These are phyloP conservation scores for Moxostoma hubbsi DNA, from an alignment of 2,797 vertebrate genomes.

Conservation along the genomic window DNA sequence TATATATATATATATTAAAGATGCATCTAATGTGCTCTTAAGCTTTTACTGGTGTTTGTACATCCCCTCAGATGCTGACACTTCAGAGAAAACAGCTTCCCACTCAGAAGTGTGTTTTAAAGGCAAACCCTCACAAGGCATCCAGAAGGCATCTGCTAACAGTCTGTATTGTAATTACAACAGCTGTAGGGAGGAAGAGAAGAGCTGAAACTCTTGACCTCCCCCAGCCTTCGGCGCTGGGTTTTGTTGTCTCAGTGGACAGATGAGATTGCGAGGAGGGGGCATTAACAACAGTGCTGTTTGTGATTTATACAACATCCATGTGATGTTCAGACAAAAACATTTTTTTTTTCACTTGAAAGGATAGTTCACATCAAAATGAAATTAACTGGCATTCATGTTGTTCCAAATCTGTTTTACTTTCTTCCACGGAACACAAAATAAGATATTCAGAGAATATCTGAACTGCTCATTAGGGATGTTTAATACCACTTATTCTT, in stretches of 20 bases:
- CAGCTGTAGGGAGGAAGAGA: conserved; percentile 34
- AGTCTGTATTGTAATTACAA: conserved; percentile 40
- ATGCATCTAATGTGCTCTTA: conserved; percentile 17
- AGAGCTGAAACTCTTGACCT: conserved; percentile 20
- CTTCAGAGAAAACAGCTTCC: conserved; percentile 22
- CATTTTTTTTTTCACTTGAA: too few relatives aligned
- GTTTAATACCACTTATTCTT: too few relatives aligned
- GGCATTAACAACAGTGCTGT: background rate
- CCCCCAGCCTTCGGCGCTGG: background rate
- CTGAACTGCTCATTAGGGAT: too few relatives aligned
- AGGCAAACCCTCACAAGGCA: conserved; percentile 34
- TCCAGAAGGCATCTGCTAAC: conserved; percentile 44
- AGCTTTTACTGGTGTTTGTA: conserved; percentile 43
- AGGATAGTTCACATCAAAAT: too few relatives aligned
- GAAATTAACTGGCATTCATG: too few relatives aligned
- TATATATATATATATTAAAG: background rate
- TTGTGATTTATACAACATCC: background rate
- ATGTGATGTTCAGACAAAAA: too few relatives aligned
- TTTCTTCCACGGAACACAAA: too few relatives aligned
- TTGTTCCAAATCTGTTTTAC: too few relatives aligned
- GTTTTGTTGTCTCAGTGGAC: conserved; percentile 8
- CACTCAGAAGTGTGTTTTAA: conserved; percentile 24
- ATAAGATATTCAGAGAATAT: too few relatives aligned
- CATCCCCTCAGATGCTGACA: conserved; percentile 25
- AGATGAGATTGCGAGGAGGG: conserved; percentile 13